A percentile compares a stretch with the other conserved stretches of the same genome.
Evolutionary conservation across 1,140 invertebrate species (phyloP).

Genomic region (Leptestheria dahalacensis): DNA sequence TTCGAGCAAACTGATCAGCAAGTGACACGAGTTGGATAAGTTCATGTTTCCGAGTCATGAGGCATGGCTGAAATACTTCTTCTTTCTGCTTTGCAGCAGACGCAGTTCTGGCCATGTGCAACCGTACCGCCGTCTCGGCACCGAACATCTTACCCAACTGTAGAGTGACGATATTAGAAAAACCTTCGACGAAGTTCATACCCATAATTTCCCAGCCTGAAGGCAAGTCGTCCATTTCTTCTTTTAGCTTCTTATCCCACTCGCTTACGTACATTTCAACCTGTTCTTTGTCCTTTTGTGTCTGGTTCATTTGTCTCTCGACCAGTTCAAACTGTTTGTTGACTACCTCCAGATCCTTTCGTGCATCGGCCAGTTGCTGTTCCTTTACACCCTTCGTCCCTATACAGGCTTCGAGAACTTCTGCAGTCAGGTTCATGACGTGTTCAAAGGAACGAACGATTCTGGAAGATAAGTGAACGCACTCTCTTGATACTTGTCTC

Average conservation of each 20-base stretch:
- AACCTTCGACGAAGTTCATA: no score
- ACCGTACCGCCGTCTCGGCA: no score
- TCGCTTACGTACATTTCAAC: no score
- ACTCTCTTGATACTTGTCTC: not conserved
- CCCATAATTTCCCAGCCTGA: no score
- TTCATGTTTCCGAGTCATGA: not conserved
- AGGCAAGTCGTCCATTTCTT: no score
- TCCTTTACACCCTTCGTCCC: constrained; percentile 3
- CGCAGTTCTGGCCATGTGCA: no score
- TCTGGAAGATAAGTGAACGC: not conserved
- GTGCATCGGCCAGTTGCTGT: not conserved
- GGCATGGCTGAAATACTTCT: not conserved
- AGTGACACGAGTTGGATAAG: not conserved
- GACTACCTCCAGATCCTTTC: not conserved
- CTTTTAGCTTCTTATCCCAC: no score
- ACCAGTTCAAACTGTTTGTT: not conserved
- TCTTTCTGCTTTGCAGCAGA: not conserved
- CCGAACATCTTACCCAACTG: no score
- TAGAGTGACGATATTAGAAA: no score
- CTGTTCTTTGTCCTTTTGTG: no score
- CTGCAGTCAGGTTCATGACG: constrained; percentile 9
- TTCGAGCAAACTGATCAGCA: not conserved
- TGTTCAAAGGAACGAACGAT: not conserved
- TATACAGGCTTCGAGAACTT: not conserved
- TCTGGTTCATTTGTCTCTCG: not conserved